Percentiles rank a stretch among this genome's conserved stretches.
phyloP scores from a whole-genome alignment of 2,797 vertebrate species.

The Lagorchestes hirsutus region DNA sequence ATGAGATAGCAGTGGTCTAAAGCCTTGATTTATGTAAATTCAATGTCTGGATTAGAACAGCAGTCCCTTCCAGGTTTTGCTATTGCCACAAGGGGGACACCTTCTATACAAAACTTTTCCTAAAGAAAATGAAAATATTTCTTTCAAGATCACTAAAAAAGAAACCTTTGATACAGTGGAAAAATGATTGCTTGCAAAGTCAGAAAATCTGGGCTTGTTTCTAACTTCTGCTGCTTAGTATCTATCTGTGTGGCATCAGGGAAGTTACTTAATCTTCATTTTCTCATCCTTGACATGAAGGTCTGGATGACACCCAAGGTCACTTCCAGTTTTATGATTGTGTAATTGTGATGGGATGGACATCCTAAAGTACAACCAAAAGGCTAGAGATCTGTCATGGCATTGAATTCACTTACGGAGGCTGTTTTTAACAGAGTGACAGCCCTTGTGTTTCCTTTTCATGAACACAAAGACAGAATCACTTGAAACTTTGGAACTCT shows the following conservation, averaged over 20 bases:
- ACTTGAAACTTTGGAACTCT: not conserved
- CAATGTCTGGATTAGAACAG: constrained; percentile 6
- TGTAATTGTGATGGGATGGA: not conserved
- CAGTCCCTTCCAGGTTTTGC: constrained; percentile 28
- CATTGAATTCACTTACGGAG: not conserved
- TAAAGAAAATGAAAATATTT: constrained; percentile 31
- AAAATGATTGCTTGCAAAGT: not conserved
- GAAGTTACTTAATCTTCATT: not conserved
- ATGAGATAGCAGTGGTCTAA: constrained; percentile 16
- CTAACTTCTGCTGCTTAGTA: not conserved
- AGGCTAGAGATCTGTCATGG: not conserved
- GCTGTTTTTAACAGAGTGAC: not conserved
- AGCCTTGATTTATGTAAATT: constrained; percentile 17
- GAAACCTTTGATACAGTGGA: not conserved
- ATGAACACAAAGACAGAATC: constrained; percentile 1
- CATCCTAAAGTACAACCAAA: not conserved
- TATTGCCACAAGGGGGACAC: constrained; percentile 71
- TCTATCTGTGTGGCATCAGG: not conserved
- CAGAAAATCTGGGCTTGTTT: not conserved
- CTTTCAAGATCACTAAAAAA: not conserved
- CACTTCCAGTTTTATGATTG: not conserved
- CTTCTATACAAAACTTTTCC: constrained; percentile 38
- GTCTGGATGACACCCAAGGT: not conserved
- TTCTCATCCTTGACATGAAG: not conserved
- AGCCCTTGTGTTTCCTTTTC: not conserved